These are phyloP conservation scores for mouse (Mus musculus) DNA, from an alignment of 2,113 vertebrate genomes.

Conservation along the genomic window DNA sequence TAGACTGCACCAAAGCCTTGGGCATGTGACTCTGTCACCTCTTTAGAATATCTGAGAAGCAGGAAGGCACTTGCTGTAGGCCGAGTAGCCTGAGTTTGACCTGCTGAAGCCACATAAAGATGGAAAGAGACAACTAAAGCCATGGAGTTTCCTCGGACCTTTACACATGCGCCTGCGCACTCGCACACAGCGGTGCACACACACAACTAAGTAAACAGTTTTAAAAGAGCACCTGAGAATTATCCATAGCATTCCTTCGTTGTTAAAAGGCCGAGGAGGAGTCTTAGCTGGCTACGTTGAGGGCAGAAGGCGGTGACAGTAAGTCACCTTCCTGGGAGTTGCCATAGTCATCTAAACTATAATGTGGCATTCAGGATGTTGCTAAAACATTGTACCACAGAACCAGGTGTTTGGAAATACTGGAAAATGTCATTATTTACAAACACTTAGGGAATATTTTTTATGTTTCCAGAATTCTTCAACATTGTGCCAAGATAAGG, in stretches of 20 bases:
- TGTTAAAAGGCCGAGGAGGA: constrained; percentile 31
- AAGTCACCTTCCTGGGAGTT: background rate
- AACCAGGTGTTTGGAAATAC: background rate
- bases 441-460: constrained; percentile 56
- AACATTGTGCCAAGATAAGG: constrained; percentile 84
- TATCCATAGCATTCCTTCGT: constrained; percentile 44
- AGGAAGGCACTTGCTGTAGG: background rate
- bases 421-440: constrained; percentile 13
- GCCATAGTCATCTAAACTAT: background rate
- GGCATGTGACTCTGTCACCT: background rate
- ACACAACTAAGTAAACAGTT: background rate
- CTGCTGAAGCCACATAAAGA: background rate
- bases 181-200: background rate
- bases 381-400: background rate
- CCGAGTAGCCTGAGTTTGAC: no score
- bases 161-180: background rate
- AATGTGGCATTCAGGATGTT: background rate
- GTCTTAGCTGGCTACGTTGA: constrained; percentile 24
- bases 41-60: background rate
- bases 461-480: constrained; percentile 85
- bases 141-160: background rate
- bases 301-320: background rate
- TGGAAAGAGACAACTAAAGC: background rate
- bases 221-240: constrained; percentile 25
- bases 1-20: background rate